Evolutionary conservation across 2,113 vertebrate genomes (phyloP), one percentile per base, ranked within the genome.

Genomic region (Lophius piscatorius): DNA sequence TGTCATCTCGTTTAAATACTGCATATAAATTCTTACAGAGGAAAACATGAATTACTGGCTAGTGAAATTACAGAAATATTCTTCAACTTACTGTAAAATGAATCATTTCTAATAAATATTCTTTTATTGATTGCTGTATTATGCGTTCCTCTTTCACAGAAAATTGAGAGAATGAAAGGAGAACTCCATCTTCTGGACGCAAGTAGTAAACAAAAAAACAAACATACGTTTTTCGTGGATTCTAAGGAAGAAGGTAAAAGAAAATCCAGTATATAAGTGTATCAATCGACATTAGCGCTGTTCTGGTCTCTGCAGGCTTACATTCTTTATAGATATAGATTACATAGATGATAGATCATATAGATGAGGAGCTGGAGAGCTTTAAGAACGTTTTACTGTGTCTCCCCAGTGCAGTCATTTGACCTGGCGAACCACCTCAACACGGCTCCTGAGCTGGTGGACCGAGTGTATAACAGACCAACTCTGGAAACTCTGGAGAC

Each of bases 161-260:
- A 98, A 98, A 98, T 99, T 5, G 96, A 99, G 86, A 86, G 91
- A 58, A 34, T 99, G 72, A 98, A 98, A 80, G 94, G 91, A 9
- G 95, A 95, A 90, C 96, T 99, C 79, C 97, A 99, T 80, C 92
- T 99, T 67, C 91, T 99, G 88, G 95, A 94, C 7, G 94, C 90
- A 1, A 90, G 91, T 2, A 89, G 92, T 38, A 94, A 93, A 80
- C 87, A 88, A 22, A 85, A 86, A 51, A 92, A 94, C 63, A 91
- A 83, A 3, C 97, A 99, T 9, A 57, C 87, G 0, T 98, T 99
- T 87, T 98, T 95, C 84, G 90, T 97, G 55, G 93, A 96, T 47
- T 91, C 93, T 3, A 92, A 90, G 64, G 92, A 91, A 38, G 89
- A 96, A 90, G 97, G 97, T 95, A 81, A 47, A 76, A 0, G 2